Conservation (phyloP, 2,113 vertebrate genomes). For the Apeltes quadracus region DNA sequence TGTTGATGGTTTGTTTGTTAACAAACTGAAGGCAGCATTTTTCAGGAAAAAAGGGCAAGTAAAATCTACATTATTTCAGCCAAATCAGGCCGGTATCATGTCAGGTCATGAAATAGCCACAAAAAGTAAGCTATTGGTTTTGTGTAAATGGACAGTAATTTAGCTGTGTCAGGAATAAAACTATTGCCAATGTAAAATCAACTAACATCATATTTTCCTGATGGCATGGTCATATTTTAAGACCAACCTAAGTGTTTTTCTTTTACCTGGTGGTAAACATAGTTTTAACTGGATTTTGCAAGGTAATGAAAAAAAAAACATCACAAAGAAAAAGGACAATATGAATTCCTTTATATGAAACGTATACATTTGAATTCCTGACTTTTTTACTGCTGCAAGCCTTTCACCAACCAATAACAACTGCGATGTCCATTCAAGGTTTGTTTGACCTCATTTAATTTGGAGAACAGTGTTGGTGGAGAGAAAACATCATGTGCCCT, state of each 20-base stretch:
- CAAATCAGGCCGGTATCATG: background rate
- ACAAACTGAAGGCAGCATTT: conserved; percentile 22
- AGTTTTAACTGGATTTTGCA: background rate
- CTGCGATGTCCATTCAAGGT: background rate
- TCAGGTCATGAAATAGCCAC: background rate
- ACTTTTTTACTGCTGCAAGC: background rate
- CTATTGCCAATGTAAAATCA: background rate
- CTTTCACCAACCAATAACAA: background rate
- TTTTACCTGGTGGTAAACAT: too few species aligned
- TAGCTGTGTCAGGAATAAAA: background rate
- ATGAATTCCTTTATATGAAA: background rate
- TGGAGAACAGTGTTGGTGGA: background rate
- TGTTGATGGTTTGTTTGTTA: conserved; percentile 40
- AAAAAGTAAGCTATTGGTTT: background rate
- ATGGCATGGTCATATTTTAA: background rate
- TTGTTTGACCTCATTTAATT: background rate
- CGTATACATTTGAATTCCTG: too few species aligned
- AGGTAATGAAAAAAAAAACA: background rate
- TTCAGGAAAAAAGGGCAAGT: background rate
- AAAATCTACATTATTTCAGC: conserved; percentile 4
- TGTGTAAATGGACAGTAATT: background rate
- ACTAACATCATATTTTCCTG: background rate
- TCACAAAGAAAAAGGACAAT: background rate
- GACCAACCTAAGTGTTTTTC: too few species aligned
- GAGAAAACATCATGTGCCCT: conserved; percentile 5